phyloP scores from a whole-genome alignment of 2,113 vertebrate genomes.

The Mesitornis unicolor region DNA sequence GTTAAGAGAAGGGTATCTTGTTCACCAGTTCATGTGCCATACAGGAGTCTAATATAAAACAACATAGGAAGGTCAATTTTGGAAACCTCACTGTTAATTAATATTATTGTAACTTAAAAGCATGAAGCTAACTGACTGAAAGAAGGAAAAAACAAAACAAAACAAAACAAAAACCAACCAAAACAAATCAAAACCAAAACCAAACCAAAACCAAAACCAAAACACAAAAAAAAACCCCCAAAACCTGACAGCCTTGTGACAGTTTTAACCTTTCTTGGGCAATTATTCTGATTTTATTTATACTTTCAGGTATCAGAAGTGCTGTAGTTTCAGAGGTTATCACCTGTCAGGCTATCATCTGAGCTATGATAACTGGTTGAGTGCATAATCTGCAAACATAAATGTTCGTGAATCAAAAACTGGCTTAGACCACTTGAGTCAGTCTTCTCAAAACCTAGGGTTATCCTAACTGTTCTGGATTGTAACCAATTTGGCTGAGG shows the following conservation, averaged over 20 bases:
- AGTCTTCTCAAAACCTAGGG: neutral
- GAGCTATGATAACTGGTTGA: neutral
- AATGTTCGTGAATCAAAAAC: neutral
- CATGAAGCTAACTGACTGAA: neutral
- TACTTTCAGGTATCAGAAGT: neutral
- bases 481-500: neutral
- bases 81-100: neutral
- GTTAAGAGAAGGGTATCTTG: neutral
- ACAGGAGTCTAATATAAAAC: neutral
- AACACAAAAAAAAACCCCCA: too few species aligned
- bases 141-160: neutral
- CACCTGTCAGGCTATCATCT: neutral
- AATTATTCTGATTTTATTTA: neutral
- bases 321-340: neutral
- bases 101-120: neutral
- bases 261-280: neutral
- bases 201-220: too few species aligned
- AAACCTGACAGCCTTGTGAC: neutral
- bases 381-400: neutral
- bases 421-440: neutral
- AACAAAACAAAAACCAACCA: too few species aligned
- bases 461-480: neutral
- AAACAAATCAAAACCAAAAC: too few species aligned
- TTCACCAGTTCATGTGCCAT: neutral
- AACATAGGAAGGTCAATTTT: neutral